A percentile compares a stretch with the other conserved stretches of the same genome.
Conservation (phyloP, 2,797 vertebrate species). For the Gallinago stenura region DNA sequence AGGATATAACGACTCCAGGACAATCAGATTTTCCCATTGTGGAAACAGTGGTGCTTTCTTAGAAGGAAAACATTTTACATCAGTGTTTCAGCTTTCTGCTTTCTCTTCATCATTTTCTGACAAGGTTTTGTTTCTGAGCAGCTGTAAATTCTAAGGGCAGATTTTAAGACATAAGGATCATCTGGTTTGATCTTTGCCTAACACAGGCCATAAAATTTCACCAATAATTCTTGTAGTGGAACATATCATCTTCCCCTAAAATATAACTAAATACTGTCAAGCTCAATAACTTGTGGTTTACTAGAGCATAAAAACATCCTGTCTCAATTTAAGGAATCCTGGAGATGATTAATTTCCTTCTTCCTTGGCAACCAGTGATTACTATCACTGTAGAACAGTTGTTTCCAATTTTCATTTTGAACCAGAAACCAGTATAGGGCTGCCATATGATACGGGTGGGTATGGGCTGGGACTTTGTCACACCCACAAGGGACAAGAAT, state of each 20-base stretch:
- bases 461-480: background rate
- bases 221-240: constrained; percentile 6
- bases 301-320: constrained; percentile 43
- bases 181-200: constrained; percentile 39
- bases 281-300: background rate
- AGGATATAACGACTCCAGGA: background rate
- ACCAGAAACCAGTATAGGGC: background rate
- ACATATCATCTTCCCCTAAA: constrained; percentile 7
- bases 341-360: constrained; percentile 22
- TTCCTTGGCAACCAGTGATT: constrained; percentile 11
- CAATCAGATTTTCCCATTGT: background rate
- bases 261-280: constrained; percentile 33
- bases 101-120: background rate
- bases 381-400: constrained; percentile 17
- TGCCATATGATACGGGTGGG: background rate
- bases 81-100: background rate
- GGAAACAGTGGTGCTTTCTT: background rate
- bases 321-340: constrained; percentile 39
- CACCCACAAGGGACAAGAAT: background rate
- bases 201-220: constrained; percentile 40
- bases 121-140: background rate
- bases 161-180: constrained; percentile 25
- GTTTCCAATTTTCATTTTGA: constrained; percentile 36
- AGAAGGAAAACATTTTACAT: background rate
- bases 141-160: constrained; percentile 12